phyloP scores from a whole-genome alignment of 2,113 vertebrate species.

The Corvus hawaiiensis region DNA sequence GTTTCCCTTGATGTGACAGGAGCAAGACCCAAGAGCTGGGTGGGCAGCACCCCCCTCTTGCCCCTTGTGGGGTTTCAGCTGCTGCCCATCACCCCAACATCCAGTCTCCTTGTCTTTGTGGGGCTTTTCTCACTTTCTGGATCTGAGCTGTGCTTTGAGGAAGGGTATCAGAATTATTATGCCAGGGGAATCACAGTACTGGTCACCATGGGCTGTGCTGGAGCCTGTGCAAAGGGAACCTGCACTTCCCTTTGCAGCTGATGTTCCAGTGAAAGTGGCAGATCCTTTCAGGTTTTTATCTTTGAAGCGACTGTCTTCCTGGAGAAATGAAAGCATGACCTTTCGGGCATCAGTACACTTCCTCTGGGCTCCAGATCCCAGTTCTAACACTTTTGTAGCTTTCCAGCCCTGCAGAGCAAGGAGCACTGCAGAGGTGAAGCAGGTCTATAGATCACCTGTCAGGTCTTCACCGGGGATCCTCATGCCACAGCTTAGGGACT shows the following conservation, averaged over 20 bases:
- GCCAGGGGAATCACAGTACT: background rate
- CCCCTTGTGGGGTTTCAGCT: background rate
- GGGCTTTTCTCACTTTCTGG: background rate
- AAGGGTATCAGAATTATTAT: background rate
- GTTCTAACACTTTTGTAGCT: background rate
- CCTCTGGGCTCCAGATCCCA: background rate
- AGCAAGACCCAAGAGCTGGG: fast-evolving
- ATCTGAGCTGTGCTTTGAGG: background rate
- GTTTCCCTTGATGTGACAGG: background rate
- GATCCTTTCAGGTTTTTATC: background rate
- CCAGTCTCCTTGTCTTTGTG: no score
- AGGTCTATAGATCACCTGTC: background rate
- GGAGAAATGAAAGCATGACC: background rate
- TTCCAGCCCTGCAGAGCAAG: background rate
- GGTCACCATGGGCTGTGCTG: fast-evolving
- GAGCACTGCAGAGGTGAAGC: background rate
- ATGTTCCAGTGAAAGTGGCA: fast-evolving
- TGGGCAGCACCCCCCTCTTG: background rate
- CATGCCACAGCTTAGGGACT: background rate
- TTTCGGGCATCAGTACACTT: background rate
- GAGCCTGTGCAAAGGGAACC: background rate
- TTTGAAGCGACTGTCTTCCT: background rate
- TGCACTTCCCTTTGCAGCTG: background rate
- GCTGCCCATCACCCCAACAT: fast-evolving
- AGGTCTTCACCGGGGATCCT: background rate